Evolutionary conservation across 2,888 invertebrate species (phyloP).

Genomic region (Tenthredo livida): DNA sequence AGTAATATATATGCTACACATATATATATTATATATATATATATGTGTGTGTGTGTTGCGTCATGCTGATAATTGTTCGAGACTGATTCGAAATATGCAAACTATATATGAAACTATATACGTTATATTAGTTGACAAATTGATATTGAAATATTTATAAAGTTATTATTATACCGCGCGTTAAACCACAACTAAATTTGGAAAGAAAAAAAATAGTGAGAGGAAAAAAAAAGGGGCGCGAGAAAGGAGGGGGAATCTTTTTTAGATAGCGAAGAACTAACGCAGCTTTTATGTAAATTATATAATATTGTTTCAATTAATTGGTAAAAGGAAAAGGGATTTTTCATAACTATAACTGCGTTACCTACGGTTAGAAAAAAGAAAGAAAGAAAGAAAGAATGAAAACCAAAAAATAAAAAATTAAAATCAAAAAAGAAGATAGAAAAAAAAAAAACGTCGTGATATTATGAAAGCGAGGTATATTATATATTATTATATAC

Average conservation of each 20-base stretch:
- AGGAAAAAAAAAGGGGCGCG: no score
- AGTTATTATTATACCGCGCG: not conserved
- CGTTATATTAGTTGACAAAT: slow-evolving; percentile 29
- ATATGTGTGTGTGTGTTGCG: slow-evolving; percentile 49
- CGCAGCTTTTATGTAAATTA: not conserved
- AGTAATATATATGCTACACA: not conserved
- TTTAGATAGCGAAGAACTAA: not conserved
- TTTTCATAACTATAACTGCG: not conserved
- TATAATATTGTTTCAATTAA: not conserved
- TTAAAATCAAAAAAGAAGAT: not conserved
- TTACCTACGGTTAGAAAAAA: not conserved
- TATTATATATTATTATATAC: not conserved
- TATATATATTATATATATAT: no score
- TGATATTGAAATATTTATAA: slow-evolving; percentile 42
- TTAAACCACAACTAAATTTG: not conserved
- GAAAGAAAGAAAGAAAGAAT: no score
- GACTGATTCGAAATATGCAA: slow-evolving; percentile 63
- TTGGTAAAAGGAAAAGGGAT: not conserved
- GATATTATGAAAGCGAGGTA: not conserved
- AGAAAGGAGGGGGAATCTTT: not conserved
- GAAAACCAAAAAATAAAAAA: not conserved
- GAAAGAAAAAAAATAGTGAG: not conserved
- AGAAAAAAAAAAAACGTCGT: not conserved
- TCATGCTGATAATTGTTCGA: slow-evolving; percentile 65
- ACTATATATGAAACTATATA: slow-evolving; percentile 13